phyloP scores from a whole-genome alignment of 2,113 vertebrate species.

The Siniperca knerii region DNA sequence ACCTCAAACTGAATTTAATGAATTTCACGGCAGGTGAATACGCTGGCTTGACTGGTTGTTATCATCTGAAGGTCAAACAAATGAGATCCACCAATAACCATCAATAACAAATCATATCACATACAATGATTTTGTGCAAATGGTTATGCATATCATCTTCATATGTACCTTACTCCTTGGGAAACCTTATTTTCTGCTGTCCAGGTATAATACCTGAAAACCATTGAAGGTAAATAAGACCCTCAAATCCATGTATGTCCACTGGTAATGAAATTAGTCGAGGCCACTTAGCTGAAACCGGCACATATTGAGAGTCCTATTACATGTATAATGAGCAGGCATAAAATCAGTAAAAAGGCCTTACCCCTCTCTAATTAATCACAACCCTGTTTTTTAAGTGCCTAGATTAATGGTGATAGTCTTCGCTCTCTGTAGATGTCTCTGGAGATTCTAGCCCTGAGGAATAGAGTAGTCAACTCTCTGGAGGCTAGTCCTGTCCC shows the following conservation, averaged over 20 bases:
- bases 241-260: constrained; percentile 35
- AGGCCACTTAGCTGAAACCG: constrained; percentile 25
- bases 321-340: constrained; percentile 32
- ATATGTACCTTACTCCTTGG: not conserved
- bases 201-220: constrained; percentile 3
- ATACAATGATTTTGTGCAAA: not conserved
- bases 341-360: constrained; percentile 42
- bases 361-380: constrained; percentile 33
- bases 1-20: constrained; percentile 20
- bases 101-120: not conserved
- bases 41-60: constrained; percentile 6
- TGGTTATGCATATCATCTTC: not conserved
- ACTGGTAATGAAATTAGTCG: constrained; percentile 33
- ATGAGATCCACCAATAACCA: not conserved
- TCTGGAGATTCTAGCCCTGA: constrained; percentile 63
- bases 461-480: constrained; percentile 69
- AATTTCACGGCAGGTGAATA: constrained; percentile 13
- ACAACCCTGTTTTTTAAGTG: constrained; percentile 41
- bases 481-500: constrained; percentile 68
- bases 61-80: constrained; percentile 41
- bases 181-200: constrained; percentile 5
- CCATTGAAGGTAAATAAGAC: not conserved
- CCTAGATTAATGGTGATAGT: constrained; percentile 41
- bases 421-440: constrained; percentile 40
- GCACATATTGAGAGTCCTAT: not conserved